A percentile compares a stretch with the other conserved stretches of the same genome.
These are phyloP conservation scores for Pristis pectinata DNA, from an alignment of 2,797 vertebrate genomes.

Conservation along the genomic window DNA sequence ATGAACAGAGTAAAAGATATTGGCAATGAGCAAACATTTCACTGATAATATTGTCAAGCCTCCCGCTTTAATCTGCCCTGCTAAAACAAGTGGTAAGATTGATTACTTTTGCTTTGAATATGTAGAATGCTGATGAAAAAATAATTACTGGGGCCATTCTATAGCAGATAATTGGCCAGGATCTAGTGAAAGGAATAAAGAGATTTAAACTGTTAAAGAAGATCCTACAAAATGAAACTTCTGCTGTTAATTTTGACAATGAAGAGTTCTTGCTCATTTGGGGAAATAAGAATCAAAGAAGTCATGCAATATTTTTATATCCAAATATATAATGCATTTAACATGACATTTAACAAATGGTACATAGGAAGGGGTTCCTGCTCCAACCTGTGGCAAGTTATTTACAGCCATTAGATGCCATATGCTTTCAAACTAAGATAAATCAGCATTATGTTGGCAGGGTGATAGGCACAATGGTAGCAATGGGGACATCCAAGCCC, in stretches of 20 bases:
- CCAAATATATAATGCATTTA: neutral
- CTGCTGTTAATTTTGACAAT: neutral
- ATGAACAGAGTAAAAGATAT: neutral
- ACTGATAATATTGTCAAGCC: constrained; percentile 14
- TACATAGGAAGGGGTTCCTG: neutral
- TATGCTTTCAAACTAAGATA: no score
- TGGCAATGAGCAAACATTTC: neutral
- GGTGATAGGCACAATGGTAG: neutral
- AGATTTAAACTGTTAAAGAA: neutral
- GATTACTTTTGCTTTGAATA: neutral
- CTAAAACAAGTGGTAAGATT: neutral
- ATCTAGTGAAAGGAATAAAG: neutral
- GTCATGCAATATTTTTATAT: neutral
- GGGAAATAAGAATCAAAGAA: neutral
- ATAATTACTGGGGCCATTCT: constrained; percentile 25
- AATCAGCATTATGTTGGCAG: neutral
- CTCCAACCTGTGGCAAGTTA: neutral
- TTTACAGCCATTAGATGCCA: neutral
- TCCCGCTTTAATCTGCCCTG: neutral
- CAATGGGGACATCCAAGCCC: neutral
- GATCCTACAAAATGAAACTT: neutral
- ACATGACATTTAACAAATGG: neutral
- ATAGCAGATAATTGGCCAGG: neutral
- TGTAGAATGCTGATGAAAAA: constrained; percentile 39
- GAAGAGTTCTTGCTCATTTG: neutral